These are phyloP conservation scores for Tetraneura akinire DNA, from an alignment of 1,140 invertebrate species.

Conservation along the genomic window DNA sequence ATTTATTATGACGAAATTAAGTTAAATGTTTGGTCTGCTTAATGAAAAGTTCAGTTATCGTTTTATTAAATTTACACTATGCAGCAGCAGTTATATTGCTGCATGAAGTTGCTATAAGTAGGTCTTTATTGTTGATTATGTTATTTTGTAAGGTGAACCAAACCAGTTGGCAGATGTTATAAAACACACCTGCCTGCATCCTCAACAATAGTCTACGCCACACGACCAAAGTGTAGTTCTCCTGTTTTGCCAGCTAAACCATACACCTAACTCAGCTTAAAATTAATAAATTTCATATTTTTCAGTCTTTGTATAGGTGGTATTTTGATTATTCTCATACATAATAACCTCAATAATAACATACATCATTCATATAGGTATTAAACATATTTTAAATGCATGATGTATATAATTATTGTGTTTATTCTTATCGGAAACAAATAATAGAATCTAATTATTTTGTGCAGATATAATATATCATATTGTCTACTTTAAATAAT, in stretches of 20 bases:
- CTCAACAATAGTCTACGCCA: conserved; percentile 49
- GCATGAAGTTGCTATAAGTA: conserved; percentile 39
- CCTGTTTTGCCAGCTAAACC: conserved; percentile 8
- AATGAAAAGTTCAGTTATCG: conserved; percentile 15
- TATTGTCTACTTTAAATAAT: too few relatives aligned
- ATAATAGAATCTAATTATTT: too few relatives aligned
- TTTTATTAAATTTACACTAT: conserved; percentile 21
- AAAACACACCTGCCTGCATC: conserved; percentile 51
- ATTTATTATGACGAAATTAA: background rate
- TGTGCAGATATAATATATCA: too few relatives aligned
- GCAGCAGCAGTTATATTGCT: conserved; percentile 16
- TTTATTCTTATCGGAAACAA: too few relatives aligned
- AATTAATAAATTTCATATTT: conserved; percentile 41
- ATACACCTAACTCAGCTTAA: background rate
- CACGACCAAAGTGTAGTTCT: conserved; percentile 33
- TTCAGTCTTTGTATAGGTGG: conserved; percentile 5
- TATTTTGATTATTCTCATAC: too few relatives aligned
- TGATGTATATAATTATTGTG: too few relatives aligned
- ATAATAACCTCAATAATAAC: too few relatives aligned
- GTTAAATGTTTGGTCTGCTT: background rate
- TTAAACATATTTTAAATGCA: too few relatives aligned
- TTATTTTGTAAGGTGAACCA: conserved; percentile 51
- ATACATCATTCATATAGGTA: too few relatives aligned
- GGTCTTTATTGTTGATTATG: conserved; percentile 51
- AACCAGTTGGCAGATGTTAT: conserved; percentile 51